phyloP scores from a whole-genome alignment of 2,888 invertebrate species.

The Acleris holmiana region DNA sequence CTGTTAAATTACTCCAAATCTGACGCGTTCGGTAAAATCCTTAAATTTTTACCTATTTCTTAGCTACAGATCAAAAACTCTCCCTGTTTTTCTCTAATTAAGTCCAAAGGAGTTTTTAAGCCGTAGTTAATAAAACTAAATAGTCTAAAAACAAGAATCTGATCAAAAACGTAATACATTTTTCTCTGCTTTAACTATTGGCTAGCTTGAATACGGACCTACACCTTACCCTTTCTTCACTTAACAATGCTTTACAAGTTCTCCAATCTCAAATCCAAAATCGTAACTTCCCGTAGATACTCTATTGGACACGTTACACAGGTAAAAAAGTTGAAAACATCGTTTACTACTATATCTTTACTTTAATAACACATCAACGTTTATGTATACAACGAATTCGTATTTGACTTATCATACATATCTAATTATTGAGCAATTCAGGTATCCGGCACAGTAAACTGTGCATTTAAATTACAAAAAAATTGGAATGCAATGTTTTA shows the following conservation, averaged over 20 bases:
- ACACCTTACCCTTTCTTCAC: no score
- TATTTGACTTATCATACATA: slow-evolving; percentile 26
- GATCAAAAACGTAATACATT: no score
- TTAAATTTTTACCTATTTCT: no score
- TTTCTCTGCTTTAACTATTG: no score
- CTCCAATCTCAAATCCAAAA: not conserved
- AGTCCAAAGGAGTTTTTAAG: no score
- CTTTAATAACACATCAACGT: slow-evolving; percentile 7
- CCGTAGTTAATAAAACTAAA: no score
- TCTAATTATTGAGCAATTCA: slow-evolving; percentile 42
- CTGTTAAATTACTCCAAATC: no score
- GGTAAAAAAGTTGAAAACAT: slow-evolving; percentile 14
- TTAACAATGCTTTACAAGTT: not conserved
- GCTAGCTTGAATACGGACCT: no score
- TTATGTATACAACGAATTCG: slow-evolving; percentile 19
- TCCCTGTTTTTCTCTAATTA: no score
- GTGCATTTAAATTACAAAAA: slow-evolving; percentile 12
- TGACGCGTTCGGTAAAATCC: no score
- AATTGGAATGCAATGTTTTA: slow-evolving; percentile 34
- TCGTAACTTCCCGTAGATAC: not conserved
- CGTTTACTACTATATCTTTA: slow-evolving; percentile 25
- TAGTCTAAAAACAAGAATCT: no score
- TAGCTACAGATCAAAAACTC: no score
- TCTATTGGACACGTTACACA: not conserved
- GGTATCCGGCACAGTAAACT: slow-evolving; percentile 33